Conservation (phyloP, 2,797 vertebrate species). For the Limnodromus scolopaceus region DNA sequence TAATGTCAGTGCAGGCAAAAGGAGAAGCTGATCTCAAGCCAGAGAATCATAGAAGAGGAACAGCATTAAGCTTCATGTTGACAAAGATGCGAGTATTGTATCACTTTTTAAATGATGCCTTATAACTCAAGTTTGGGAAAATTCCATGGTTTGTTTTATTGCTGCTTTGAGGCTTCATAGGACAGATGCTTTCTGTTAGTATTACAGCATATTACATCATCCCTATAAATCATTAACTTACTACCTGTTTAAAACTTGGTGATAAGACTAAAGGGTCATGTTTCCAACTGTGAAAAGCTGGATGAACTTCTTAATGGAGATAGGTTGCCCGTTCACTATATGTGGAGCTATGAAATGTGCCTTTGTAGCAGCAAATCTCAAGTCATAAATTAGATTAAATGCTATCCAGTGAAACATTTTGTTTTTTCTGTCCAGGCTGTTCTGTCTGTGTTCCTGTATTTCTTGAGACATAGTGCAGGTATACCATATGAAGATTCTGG, state of each 20-base stretch:
- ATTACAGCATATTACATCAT: background rate
- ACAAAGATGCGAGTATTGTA: background rate
- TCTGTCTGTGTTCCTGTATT: background rate
- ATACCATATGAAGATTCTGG: background rate
- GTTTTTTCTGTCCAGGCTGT: background rate
- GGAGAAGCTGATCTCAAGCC: background rate
- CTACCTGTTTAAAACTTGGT: background rate
- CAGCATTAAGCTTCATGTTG: background rate
- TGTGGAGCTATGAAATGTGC: background rate
- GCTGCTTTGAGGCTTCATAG: background rate
- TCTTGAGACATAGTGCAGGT: background rate
- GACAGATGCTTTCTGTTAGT: background rate
- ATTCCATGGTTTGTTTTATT: background rate
- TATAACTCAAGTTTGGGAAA: background rate
- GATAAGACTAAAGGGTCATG: background rate
- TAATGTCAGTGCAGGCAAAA: background rate
- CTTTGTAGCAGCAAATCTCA: background rate
- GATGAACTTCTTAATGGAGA: background rate
- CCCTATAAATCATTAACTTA: background rate
- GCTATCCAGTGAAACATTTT: background rate
- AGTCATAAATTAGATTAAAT: background rate
- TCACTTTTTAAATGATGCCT: background rate
- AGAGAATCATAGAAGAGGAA: background rate
- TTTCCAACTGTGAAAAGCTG: background rate
- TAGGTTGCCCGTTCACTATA: background rate